Evolutionary conservation across 2,888 invertebrate genomes (phyloP).

Genomic region (Branchipolynoe longqiensis): DNA sequence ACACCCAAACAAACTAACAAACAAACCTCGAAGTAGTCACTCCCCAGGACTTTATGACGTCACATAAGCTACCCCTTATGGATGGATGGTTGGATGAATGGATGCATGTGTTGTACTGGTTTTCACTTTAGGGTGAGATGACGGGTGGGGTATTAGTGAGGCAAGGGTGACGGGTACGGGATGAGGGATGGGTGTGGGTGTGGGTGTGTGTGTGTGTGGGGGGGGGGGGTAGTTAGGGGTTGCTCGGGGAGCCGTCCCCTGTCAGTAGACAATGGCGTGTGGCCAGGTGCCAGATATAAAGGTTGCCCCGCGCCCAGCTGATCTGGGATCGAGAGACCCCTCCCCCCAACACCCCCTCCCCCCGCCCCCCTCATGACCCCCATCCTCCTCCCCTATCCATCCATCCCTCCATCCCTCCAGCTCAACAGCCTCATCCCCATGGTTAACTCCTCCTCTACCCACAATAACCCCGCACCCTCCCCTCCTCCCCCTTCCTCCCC

Average conservation of each 20-base stretch:
- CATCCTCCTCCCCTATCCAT: not conserved
- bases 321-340: not conserved
- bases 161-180: too few species aligned
- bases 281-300: conserved; percentile 23
- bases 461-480: not conserved
- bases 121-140: too few species aligned
- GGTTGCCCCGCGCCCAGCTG: conserved; percentile 30
- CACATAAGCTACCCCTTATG: too few species aligned
- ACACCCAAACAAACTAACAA: too few species aligned
- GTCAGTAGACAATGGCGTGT: conserved; percentile 28
- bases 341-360: not conserved
- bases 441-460: not conserved
- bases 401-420: not conserved
- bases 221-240: conserved; percentile 6
- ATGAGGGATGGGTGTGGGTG: not conserved
- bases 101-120: too few species aligned
- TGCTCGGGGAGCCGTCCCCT: not conserved
- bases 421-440: not conserved
- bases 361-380: not conserved
- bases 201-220: not conserved
- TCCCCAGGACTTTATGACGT: too few species aligned
- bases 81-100: too few species aligned
- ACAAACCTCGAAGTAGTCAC: too few species aligned
- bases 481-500: not conserved
- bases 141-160: too few species aligned